Evolutionary conservation across 2,888 invertebrate genomes (phyloP), one percentile per base, ranked within the genome.

Genomic region (Andrena haemorrhoa): DNA sequence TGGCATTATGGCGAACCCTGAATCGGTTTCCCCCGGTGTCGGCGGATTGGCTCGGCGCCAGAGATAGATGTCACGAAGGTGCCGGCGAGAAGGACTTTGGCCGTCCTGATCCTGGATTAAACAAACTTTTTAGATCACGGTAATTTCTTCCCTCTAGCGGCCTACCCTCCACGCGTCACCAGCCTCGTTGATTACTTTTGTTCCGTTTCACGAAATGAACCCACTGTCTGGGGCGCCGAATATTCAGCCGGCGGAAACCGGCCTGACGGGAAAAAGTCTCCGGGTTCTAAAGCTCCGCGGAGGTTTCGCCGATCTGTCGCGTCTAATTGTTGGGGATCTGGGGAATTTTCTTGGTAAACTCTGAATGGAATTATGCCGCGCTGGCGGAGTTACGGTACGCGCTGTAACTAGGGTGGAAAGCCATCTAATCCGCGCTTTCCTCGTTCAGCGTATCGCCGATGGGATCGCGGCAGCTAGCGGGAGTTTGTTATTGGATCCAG

Each of bases 21-120:
- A 4, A 49, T 35, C 66, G 23, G 41, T 41, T 72, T 64, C 31
- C 68, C 68, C 33, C 68, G 49, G 53, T 51, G 16, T 20, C 12
- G 26, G 68, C 23, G 23, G n/a, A 72, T 75, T 80, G 82, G 75
- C 75, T 10, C n/a, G 31, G 7, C 41, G 75, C 82, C 82, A 82
- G 65, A 65, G 49, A 29, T 60, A 51, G 53, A 69, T 81, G 76
- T 72, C 73, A 72, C 65, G 64, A 35, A 73, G 82, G 81, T 76
- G 82, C 64, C 8, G 66, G 58, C 41, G 10, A 82, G 41, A 64
- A 64, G 81, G 61, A 79, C 53, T 60, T 75, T 29, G 47, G 41
- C 56, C 60, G 31, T 31, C 75, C 56, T 58, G 74, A 82, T 82
- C 69, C 60, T 10, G 72, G 72, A 81, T 82, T 82, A 82, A 82